phyloP scores from a whole-genome alignment of 2,888 invertebrate species.

The Zaprionus bogoriensis region DNA sequence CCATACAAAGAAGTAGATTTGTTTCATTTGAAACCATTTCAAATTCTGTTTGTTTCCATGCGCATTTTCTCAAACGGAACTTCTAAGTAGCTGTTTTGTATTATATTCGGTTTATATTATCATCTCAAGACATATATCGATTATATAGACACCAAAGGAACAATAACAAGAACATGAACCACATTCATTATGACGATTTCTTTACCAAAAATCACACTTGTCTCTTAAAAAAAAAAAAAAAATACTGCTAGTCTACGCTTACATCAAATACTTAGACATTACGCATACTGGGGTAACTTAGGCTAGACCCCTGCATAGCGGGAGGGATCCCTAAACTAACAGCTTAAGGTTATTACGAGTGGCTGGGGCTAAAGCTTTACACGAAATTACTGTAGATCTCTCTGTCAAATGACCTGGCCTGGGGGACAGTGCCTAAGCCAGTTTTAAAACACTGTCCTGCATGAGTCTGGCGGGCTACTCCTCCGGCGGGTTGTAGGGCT shows the following conservation, averaged over 20 bases:
- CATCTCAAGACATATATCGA: no score
- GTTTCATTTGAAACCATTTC: no score
- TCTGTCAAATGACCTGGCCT: no score
- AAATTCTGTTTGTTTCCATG: no score
- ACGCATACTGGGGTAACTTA: background rate
- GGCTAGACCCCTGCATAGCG: background rate
- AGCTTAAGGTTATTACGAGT: constrained; percentile 6
- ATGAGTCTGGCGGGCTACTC: constrained; percentile 10
- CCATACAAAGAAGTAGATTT: no score
- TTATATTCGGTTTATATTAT: no score
- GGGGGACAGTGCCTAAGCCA: background rate
- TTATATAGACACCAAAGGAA: no score
- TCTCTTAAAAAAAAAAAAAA: background rate
- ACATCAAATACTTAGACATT: background rate
- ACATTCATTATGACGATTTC: no score
- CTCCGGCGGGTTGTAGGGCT: constrained; percentile 48
- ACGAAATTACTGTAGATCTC: background rate
- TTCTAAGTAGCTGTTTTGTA: no score
- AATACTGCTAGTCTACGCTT: background rate
- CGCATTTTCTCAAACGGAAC: no score
- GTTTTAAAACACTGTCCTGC: background rate
- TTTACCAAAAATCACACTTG: no score
- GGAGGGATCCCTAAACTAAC: background rate
- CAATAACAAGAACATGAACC: no score
- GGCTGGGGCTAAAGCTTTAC: constrained; percentile 36